phyloP scores from a whole-genome alignment of 2,888 invertebrate species.

The Drosophila kuntzei region DNA sequence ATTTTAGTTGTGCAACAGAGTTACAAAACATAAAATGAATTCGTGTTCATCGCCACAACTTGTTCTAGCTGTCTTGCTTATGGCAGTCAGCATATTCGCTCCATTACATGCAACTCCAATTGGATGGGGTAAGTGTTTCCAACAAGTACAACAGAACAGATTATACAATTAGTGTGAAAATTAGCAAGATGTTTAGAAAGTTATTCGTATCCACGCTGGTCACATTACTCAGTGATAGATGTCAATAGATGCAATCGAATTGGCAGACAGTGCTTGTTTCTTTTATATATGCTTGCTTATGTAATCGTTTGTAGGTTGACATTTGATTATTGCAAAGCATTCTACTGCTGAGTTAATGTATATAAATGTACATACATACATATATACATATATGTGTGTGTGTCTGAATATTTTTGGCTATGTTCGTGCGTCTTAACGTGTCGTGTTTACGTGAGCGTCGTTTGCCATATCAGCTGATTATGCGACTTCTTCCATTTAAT shows the following conservation, averaged over 20 bases:
- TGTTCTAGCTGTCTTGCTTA: slow-evolving; percentile 22
- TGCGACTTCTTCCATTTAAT: background rate
- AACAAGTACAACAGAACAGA: slow-evolving; percentile 1
- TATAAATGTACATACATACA: slow-evolving; percentile 11
- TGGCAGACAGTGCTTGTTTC: slow-evolving; percentile 21
- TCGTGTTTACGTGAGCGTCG: slow-evolving; percentile 21
- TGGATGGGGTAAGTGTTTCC: slow-evolving; percentile 64
- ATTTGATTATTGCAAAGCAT: slow-evolving; percentile 45
- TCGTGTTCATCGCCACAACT: slow-evolving; percentile 27
- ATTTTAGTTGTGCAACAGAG: slow-evolving; percentile 19
- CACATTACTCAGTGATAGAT: slow-evolving; percentile 17
- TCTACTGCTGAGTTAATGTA: slow-evolving; percentile 22
- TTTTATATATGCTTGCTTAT: slow-evolving; percentile 44
- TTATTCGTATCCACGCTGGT: slow-evolving; percentile 14
- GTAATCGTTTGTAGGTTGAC: slow-evolving; percentile 52
- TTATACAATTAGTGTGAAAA: slow-evolving; percentile 50
- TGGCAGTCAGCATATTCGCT: slow-evolving; percentile 16
- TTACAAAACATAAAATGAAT: slow-evolving; percentile 41
- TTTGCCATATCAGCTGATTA: slow-evolving; percentile 61
- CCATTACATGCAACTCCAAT: slow-evolving; percentile 47
- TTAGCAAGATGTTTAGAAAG: slow-evolving; percentile 22
- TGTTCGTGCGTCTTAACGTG: slow-evolving; percentile 18
- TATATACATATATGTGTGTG: slow-evolving; percentile 2
- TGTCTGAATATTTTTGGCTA: slow-evolving; percentile 23
- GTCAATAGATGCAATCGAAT: slow-evolving; percentile 51